Conservation (phyloP, 2,113 vertebrate species). For the Carettochelys insculpta region DNA sequence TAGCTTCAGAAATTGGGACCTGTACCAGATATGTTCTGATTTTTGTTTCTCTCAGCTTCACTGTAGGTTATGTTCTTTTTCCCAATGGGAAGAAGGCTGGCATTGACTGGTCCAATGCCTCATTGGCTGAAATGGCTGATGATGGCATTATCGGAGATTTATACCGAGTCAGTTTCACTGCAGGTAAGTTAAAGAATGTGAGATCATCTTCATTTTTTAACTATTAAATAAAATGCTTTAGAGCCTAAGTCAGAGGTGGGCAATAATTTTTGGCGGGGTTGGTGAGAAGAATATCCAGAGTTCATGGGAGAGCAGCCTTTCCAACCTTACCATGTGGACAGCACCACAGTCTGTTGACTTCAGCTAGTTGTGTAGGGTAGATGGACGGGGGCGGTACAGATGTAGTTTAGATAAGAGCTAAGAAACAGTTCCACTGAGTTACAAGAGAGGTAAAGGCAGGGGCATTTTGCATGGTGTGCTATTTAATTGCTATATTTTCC, state of each 20-base stretch:
- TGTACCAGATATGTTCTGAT: neutral
- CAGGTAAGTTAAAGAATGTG: constrained; percentile 12
- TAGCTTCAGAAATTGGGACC: neutral
- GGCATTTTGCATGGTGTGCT: neutral
- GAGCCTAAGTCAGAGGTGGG: too few relatives aligned
- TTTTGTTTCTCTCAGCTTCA: constrained; percentile 35
- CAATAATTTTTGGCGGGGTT: too few relatives aligned
- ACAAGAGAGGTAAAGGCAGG: neutral
- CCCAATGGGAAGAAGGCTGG: constrained; percentile 60
- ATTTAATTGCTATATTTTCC: neutral
- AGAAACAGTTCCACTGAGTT: neutral
- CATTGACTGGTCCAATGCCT: constrained; percentile 60
- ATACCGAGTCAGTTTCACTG: constrained; percentile 53
- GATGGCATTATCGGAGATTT: constrained; percentile 52
- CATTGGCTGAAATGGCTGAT: constrained; percentile 51
- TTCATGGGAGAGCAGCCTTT: too few relatives aligned
- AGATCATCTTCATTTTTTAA: neutral
- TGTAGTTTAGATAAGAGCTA: too few relatives aligned
- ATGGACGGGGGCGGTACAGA: too few relatives aligned
- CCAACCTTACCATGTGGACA: too few relatives aligned
- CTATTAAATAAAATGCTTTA: neutral
- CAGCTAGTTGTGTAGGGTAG: too few relatives aligned
- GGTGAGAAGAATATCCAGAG: too few relatives aligned
- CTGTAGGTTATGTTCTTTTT: constrained; percentile 65
- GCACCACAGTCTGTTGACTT: too few relatives aligned